These are phyloP conservation scores for Lordiphosa mommai DNA, from an alignment of 1,140 invertebrate genomes.

Conservation along the genomic window DNA sequence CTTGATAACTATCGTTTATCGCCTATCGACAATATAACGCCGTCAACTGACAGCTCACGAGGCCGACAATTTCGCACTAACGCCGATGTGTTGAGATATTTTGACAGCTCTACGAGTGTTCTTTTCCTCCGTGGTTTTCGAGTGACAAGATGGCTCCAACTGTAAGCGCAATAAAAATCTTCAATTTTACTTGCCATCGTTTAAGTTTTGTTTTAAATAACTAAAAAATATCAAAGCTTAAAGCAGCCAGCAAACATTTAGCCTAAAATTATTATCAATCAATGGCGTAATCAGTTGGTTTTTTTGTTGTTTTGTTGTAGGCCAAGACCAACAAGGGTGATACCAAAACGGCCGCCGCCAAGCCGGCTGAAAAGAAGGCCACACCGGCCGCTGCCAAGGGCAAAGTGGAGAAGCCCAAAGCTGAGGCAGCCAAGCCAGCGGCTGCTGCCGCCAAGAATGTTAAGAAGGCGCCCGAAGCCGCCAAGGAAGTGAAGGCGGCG, in stretches of 20 bases:
- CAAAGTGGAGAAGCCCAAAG: conserved; percentile 79
- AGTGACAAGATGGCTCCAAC: conserved; percentile 78
- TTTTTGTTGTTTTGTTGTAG: conserved; percentile 30
- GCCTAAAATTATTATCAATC: background rate
- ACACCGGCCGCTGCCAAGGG: conserved; percentile 75
- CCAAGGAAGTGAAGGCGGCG: conserved; percentile 64
- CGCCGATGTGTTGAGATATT: conserved; percentile 1
- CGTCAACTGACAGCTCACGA: conserved; percentile 1
- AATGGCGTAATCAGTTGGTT: background rate
- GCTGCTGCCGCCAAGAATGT: conserved; percentile 75
- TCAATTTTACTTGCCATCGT: conserved; percentile 25
- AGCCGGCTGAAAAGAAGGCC: conserved; percentile 74
- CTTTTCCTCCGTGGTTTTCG: conserved; percentile 76
- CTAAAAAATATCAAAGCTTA: conserved; percentile 9
- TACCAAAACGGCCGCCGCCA: conserved; percentile 65
- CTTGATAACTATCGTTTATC: too few species aligned
- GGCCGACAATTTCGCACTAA: background rate
- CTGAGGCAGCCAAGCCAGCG: conserved; percentile 73
- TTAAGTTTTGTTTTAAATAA: conserved; percentile 8
- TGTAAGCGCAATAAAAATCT: conserved; percentile 55
- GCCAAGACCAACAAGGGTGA: conserved; percentile 76
- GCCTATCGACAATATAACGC: too few species aligned
- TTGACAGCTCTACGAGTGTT: conserved; percentile 28
- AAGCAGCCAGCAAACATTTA: background rate
- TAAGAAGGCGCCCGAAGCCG: conserved; percentile 72